phyloP scores from a whole-genome alignment of 2,113 vertebrate genomes.

The Suricata suricatta region DNA sequence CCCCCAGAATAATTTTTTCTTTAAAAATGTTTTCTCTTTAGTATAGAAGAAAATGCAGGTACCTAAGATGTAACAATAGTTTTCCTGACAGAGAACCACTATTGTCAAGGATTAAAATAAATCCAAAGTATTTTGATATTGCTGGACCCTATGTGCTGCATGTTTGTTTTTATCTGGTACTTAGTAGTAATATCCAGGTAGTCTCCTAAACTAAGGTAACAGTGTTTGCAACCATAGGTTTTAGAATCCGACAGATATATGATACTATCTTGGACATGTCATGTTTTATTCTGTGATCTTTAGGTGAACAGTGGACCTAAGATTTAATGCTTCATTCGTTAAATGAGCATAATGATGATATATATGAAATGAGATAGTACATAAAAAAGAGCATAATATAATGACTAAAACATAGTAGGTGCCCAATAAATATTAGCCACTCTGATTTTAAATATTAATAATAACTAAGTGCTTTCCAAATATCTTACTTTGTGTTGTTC shows the following conservation, averaged over 20 bases:
- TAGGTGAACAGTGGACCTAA: background rate
- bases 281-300: background rate
- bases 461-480: background rate
- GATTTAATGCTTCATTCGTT: background rate
- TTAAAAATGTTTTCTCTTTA: background rate
- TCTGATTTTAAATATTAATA: constrained; percentile 22
- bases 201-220: background rate
- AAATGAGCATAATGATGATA: background rate
- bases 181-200: background rate
- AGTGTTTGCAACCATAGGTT: background rate
- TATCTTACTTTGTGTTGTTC: background rate
- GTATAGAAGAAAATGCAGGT: background rate
- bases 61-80: background rate
- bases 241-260: background rate
- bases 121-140: background rate
- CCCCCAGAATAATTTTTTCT: background rate
- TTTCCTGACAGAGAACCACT: background rate
- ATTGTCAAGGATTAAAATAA: background rate
- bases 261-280: background rate
- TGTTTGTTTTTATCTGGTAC: background rate
- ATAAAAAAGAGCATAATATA: background rate
- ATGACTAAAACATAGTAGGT: background rate
- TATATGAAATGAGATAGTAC: background rate
- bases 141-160: background rate
- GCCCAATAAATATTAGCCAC: background rate